Percentiles rank a stretch among this genome's conserved stretches.
Evolutionary conservation across 2,113 vertebrate species (phyloP).

Genomic region (Vidua chalybeata): DNA sequence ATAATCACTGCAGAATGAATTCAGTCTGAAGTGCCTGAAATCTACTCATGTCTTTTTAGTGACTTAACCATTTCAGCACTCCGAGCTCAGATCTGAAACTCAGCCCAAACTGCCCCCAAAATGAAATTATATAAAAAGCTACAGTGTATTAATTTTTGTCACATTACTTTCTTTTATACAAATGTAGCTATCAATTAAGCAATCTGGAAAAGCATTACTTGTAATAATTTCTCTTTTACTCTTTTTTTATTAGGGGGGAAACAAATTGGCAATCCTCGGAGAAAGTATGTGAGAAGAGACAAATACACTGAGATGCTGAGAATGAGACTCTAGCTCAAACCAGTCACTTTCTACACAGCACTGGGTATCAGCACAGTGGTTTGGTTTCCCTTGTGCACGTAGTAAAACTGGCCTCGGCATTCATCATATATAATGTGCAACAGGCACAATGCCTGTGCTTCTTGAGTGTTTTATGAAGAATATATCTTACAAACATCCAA

Average conservation of each 20-base stretch:
- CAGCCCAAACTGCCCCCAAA: not conserved
- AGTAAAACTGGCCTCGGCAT: not conserved
- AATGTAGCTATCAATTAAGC: not conserved
- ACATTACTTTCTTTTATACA: not conserved
- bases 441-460: not conserved
- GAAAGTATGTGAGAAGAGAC: not conserved
- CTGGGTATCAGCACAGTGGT: not conserved
- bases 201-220: not conserved
- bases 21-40: not conserved
- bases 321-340: not conserved
- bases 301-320: not conserved
- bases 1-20: not conserved
- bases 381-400: not conserved
- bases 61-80: not conserved
- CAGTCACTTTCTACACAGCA: not conserved
- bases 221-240: not conserved
- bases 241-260: not conserved
- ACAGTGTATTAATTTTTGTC: not conserved
- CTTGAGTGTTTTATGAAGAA: not conserved
- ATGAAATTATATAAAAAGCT: not conserved
- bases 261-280: not conserved
- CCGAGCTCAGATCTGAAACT: not conserved
- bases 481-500: not conserved
- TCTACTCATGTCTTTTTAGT: not conserved
- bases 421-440: not conserved